Conservation (phyloP, 2,797 vertebrate species). For the Peromyscus nudipes region DNA sequence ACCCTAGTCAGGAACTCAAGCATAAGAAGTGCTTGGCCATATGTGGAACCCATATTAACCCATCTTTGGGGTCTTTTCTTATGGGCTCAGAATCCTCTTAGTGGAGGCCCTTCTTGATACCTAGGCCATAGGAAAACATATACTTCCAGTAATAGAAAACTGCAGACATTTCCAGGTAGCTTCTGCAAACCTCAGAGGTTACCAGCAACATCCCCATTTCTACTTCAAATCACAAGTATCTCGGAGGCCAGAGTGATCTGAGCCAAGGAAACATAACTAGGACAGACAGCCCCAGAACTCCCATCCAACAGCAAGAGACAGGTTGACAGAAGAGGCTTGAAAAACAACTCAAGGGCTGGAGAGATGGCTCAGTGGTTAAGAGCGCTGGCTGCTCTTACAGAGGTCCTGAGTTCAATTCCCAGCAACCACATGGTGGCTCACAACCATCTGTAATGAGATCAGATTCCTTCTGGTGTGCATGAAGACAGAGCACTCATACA, state of each 20-base stretch:
- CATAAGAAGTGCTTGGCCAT: background rate
- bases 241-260: background rate
- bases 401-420: too few relatives aligned
- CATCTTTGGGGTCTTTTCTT: background rate
- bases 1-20: background rate
- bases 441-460: too few relatives aligned
- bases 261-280: background rate
- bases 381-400: too few relatives aligned
- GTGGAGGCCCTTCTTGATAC: background rate
- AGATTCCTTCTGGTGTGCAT: too few relatives aligned
- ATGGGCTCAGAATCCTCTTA: background rate
- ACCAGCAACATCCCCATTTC: background rate
- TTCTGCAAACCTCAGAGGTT: background rate
- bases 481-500: too few relatives aligned
- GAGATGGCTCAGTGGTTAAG: too few relatives aligned
- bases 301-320: background rate
- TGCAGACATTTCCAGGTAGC: background rate
- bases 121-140: background rate
- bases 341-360: background rate
- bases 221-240: background rate
- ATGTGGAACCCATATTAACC: background rate
- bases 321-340: background rate
- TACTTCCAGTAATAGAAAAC: slow-evolving; percentile 52
- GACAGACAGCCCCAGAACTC: background rate
- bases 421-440: too few relatives aligned